These are phyloP conservation scores for Petromus typicus DNA, from an alignment of 2,113 vertebrate species.

Conservation along the genomic window DNA sequence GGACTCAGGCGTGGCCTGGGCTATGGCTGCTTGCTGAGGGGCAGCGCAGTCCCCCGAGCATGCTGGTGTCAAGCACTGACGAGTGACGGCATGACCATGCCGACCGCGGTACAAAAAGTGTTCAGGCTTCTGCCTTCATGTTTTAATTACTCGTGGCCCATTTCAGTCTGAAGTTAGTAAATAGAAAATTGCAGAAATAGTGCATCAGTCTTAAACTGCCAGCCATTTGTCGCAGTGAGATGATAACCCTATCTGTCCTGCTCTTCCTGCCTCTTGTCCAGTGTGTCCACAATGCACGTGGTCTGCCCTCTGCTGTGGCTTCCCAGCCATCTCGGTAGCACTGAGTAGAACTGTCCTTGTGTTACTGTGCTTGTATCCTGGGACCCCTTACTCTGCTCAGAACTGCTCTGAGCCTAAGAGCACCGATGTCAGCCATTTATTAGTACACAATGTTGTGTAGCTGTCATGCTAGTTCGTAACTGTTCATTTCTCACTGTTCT, in stretches of 20 bases:
- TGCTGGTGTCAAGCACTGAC: neutral
- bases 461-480: too few species aligned
- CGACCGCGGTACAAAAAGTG: neutral
- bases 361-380: too few species aligned
- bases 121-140: neutral
- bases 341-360: neutral
- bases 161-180: neutral
- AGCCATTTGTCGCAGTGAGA: fast-evolving
- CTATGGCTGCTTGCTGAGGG: neutral
- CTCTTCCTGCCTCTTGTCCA: neutral
- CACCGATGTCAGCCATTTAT: neutral
- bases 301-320: neutral
- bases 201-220: too few species aligned
- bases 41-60: neutral
- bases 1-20: fast-evolving
- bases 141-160: neutral
- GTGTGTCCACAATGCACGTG: neutral
- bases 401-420: neutral
- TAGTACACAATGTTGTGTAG: fast-evolving
- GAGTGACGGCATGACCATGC: neutral
- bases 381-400: too few species aligned
- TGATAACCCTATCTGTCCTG: fast-evolving
- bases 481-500: neutral
- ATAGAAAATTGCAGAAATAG: neutral
- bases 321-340: neutral